phyloP scores from a whole-genome alignment of 1,140 invertebrate genomes.

The Leptinotarsa defecta region DNA sequence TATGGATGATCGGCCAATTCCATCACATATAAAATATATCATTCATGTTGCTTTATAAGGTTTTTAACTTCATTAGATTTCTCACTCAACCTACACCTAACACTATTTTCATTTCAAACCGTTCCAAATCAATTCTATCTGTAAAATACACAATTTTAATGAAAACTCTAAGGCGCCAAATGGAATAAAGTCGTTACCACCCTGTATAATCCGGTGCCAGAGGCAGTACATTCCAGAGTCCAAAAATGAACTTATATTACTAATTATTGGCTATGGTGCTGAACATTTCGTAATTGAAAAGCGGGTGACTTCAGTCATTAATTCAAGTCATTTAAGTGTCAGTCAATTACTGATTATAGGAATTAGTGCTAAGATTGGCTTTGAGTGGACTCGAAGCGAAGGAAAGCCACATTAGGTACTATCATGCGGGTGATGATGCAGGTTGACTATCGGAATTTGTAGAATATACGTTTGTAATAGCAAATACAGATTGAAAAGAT shows the following conservation, averaged over 20 bases:
- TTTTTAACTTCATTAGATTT: too few species aligned
- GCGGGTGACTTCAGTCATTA: slow-evolving; percentile 1
- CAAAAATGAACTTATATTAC: slow-evolving; percentile 7
- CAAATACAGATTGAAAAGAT: background rate
- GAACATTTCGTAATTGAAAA: slow-evolving; percentile 6
- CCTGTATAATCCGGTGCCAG: background rate
- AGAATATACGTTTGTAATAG: background rate
- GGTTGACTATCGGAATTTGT: background rate
- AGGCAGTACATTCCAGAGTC: background rate
- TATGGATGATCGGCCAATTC: too few species aligned
- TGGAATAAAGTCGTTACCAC: too few species aligned
- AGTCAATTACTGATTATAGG: slow-evolving; percentile 8
- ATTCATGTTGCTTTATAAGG: too few species aligned
- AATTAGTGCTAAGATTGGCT: background rate
- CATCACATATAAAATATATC: too few species aligned
- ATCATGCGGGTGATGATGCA: background rate
- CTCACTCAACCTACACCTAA: too few species aligned
- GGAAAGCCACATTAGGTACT: background rate
- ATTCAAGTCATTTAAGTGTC: slow-evolving; percentile 6
- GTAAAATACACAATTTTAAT: too few species aligned
- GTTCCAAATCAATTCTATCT: too few species aligned
- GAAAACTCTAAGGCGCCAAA: too few species aligned
- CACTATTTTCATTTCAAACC: too few species aligned
- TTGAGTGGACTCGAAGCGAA: background rate
- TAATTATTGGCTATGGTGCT: background rate